Evolutionary conservation across 2,113 vertebrate genomes (phyloP), one percentile per base, ranked within the genome.

Genomic region (Gambusia affinis): DNA sequence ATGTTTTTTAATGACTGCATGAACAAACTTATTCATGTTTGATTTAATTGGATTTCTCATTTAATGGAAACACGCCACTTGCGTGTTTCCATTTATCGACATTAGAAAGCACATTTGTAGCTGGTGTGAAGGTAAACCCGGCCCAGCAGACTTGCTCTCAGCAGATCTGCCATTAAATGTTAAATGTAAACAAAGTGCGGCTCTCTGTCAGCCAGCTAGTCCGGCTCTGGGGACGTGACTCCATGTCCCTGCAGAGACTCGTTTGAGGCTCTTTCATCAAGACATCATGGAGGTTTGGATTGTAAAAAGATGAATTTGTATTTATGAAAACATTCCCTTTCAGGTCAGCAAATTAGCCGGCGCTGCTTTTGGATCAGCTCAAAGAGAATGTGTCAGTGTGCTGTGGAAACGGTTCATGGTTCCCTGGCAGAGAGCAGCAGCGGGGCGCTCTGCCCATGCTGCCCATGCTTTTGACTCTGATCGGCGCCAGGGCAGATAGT

Each of bases 401-500:
- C 76, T 83, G 65, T 67, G 60, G 76, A 74, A 86, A 85, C 80
- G 64, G 35, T 68, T 62, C 37, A 76, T 70, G 75, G 75, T 72
- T 90, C 54, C 80, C 80, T 87, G 80, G 76, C 80, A 75, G 73
- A 63, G 73, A 62, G 31, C 60, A 54, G 73, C 28, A 63, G 64
- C 44, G 37, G 63, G 84, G 74, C 65, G 22, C 68, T 66, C 51
- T 27, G 79, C 77, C 75, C 65, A 70, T 81, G 60, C 51, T 27
- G 79, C 77, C 75, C 65, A 68, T 79, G 63, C 72, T 67, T 84
- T 85, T 75, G 75, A 89, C 85, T 86, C 75, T 62, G 60, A 64
- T 82, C 78, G 69, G 78, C 86, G 75, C 78, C 78, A 79, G 72
- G 65, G 63, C 73, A 88, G 81, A 86, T 75, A 75, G 65, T 44